Conservation (phyloP, 2,888 invertebrate genomes). For the Subacronicta megacephala region DNA sequence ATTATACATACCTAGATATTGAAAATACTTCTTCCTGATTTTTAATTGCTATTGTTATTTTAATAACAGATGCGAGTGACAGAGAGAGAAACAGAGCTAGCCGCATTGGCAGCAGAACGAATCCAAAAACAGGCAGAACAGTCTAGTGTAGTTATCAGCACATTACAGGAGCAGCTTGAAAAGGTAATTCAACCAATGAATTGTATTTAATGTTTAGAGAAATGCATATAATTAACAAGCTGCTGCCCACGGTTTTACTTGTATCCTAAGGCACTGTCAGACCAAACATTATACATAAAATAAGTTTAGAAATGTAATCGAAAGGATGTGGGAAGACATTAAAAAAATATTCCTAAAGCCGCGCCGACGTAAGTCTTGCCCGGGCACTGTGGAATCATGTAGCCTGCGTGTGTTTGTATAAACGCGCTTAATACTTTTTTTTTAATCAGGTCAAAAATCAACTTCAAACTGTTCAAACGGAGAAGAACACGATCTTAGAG, state of each 20-base stretch:
- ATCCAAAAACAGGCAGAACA: slow-evolving; percentile 80
- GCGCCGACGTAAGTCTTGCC: no score
- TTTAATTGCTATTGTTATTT: neutral
- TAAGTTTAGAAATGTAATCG: no score
- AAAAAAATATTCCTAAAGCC: no score
- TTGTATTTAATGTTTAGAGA: no score
- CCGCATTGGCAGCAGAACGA: slow-evolving; percentile 76
- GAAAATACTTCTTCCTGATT: neutral
- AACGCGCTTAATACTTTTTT: no score
- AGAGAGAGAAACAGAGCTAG: slow-evolving; percentile 78
- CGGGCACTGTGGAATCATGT: no score
- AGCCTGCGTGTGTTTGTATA: no score
- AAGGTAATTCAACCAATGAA: slow-evolving; percentile 60
- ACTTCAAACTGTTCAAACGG: slow-evolving; percentile 71
- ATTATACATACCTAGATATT: neutral
- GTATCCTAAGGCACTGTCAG: no score
- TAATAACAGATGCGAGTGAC: slow-evolving; percentile 68
- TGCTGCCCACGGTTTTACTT: no score
- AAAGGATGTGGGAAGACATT: no score
- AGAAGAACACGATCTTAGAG: slow-evolving; percentile 73
- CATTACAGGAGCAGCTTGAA: slow-evolving; percentile 88
- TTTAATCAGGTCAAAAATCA: slow-evolving; percentile 70
- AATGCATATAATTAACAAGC: no score
- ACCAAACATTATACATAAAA: no score
- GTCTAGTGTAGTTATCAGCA: slow-evolving; percentile 79